These are phyloP conservation scores for Dicaeum eximium DNA, from an alignment of 2,113 vertebrate species.

Conservation along the genomic window DNA sequence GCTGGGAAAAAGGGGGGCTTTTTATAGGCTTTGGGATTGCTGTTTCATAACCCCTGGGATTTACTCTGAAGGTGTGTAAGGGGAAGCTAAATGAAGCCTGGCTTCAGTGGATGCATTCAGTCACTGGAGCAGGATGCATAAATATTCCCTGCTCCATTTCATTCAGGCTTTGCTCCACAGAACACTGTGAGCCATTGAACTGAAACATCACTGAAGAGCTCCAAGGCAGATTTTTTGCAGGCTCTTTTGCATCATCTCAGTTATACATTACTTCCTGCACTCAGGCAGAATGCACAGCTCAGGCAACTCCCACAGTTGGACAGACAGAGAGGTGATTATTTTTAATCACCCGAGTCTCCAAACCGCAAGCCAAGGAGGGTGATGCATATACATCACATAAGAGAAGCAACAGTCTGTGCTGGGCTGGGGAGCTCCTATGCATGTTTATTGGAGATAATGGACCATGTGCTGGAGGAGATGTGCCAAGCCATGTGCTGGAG, in stretches of 20 bases:
- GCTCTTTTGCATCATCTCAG: conserved; percentile 28
- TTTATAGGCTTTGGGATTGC: neutral
- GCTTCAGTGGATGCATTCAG: neutral
- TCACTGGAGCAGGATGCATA: neutral
- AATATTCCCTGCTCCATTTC: neutral
- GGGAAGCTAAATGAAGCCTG: neutral
- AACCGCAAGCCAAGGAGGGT: neutral
- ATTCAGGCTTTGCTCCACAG: neutral
- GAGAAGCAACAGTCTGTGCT: neutral
- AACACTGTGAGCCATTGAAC: neutral
- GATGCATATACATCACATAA: neutral
- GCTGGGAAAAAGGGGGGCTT: neutral
- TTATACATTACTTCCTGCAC: conserved; percentile 39
- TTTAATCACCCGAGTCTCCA: conserved; percentile 27
- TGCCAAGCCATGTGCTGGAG: conserved; percentile 15
- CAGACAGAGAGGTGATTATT: conserved; percentile 11
- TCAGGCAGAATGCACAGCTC: neutral
- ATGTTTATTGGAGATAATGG: neutral
- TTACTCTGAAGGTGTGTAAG: neutral
- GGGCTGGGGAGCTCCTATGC: neutral
- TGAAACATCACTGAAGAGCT: neutral
- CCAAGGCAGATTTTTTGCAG: conserved; percentile 34
- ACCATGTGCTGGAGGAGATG: neutral
- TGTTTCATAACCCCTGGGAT: neutral
- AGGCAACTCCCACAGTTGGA: conserved; percentile 17